Evolutionary conservation across 2,888 invertebrate genomes (phyloP), one percentile per base, ranked within the genome.

Genomic region (Geotrupes spiniger): DNA sequence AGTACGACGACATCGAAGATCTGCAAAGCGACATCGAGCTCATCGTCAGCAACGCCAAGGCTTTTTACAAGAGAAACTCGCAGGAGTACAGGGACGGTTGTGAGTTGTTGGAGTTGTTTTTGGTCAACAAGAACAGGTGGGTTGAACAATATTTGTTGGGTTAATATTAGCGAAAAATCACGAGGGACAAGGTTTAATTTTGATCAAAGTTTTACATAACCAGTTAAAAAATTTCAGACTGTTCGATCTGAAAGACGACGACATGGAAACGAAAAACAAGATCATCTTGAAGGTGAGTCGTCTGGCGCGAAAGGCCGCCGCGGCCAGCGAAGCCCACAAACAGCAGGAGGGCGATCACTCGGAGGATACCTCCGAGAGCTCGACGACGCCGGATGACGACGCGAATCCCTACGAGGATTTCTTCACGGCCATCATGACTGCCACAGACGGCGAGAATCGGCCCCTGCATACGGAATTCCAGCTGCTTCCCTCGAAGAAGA

Each of bases 1-100:
- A 96, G 44, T 99, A 99, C 72, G 89, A 90, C 59, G 93, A 94
- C 68, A 81, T 97, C 58, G 94, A 95, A 21, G 93, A 95, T 65
- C 76, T 99, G 52, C 85, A 92, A 28, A 80, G 83, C 5, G 98
- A 99, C 70, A 84, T 99, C 58, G 91, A 94, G 65, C 78, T 96
- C 26, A 80, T 99, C 63, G 87, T 96, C 17, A 90, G 85, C 61
- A 99, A 99, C 76, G 93, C 97, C 0, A 94, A 94, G 71, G 87
- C 91, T 5, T 98, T 94, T 76, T 97, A 97, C 71, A 95, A 94
- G 77, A 79, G 85, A 10, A 89, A 84, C 41, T 82, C 89, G 0
- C 79, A 82, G 14, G 97, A 97, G 68, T 88, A 91, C 70, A 89
- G 86, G 70, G 96, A 97, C 76, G 96, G 97, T 0, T 80, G 81